Conservation (phyloP, 2,888 invertebrate species). For the Uloborus plumipes region DNA sequence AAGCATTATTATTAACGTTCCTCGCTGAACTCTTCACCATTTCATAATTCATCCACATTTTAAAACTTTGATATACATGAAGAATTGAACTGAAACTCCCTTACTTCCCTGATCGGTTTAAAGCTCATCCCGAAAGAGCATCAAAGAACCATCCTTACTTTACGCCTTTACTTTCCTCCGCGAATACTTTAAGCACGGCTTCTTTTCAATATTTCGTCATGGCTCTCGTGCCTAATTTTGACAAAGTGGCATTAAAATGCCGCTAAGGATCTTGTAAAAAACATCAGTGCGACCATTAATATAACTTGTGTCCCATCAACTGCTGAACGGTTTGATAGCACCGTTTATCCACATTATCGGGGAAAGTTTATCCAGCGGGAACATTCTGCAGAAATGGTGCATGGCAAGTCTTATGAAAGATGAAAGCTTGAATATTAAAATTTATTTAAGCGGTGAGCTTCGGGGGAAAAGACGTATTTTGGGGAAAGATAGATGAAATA, state of each 20-base stretch:
- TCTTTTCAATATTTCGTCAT: conserved; percentile 56
- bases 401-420: neutral
- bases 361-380: neutral
- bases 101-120: too few relatives aligned
- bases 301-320: conserved; percentile 39
- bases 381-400: neutral
- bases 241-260: conserved; percentile 51
- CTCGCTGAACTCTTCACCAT: too few relatives aligned
- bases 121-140: too few relatives aligned
- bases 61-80: too few relatives aligned
- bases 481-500: too few relatives aligned
- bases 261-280: conserved; percentile 28
- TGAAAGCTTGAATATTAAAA: conserved; percentile 21
- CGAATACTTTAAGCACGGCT: neutral
- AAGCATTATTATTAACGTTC: too few relatives aligned
- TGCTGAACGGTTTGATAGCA: conserved; percentile 29
- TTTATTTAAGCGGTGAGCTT: conserved; percentile 20
- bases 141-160: too few relatives aligned
- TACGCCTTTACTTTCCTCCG: too few relatives aligned
- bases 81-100: too few relatives aligned
- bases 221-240: conserved; percentile 40
- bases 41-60: too few relatives aligned
- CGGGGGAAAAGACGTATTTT: neutral
- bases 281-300: conserved; percentile 43
- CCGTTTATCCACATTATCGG: conserved; percentile 52